A percentile compares a stretch with the other conserved stretches of the same genome.
Evolutionary conservation across 1,140 invertebrate genomes (phyloP).

Genomic region (Lethrus apterus): DNA sequence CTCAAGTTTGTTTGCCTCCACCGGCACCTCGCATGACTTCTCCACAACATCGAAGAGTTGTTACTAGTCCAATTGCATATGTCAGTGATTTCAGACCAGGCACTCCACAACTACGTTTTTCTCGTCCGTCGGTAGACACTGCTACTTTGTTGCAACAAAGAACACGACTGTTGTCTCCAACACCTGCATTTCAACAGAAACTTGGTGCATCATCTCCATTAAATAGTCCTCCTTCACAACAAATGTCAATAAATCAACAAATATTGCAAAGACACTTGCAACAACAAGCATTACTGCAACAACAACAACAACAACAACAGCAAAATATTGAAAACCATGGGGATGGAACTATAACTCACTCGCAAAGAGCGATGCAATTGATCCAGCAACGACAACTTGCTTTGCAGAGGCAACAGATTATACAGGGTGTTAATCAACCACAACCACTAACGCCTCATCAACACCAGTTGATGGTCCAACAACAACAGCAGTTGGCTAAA

Average conservation of each 20-base stretch:
- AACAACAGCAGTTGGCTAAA: conserved; percentile 43
- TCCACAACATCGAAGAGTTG: conserved; percentile 48
- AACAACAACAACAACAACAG: conserved; percentile 24
- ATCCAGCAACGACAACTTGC: conserved; percentile 41
- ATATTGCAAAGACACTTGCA: conserved; percentile 37
- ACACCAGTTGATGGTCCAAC: conserved; percentile 47
- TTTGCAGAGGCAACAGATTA: conserved; percentile 38
- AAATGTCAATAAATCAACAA: conserved; percentile 33
- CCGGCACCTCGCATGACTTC: conserved; percentile 49
- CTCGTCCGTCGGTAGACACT: conserved; percentile 30
- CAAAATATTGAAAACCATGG: conserved; percentile 18
- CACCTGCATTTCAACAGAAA: conserved; percentile 33
- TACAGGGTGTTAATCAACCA: conserved; percentile 35
- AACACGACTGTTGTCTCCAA: conserved; percentile 27
- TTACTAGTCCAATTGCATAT: conserved; percentile 49
- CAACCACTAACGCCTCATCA: conserved; percentile 48
- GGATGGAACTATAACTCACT: conserved; percentile 26
- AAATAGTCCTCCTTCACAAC: conserved; percentile 35
- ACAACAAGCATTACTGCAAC: conserved; percentile 32
- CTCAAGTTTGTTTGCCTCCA: conserved; percentile 39
- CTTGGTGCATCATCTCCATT: conserved; percentile 35
- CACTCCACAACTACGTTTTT: conserved; percentile 40
- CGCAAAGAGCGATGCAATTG: conserved; percentile 37
- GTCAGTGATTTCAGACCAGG: conserved; percentile 38
- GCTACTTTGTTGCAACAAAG: conserved; percentile 24